These are phyloP conservation scores for Bufo gargarizans DNA, from an alignment of 2,113 vertebrate species.

Conservation along the genomic window DNA sequence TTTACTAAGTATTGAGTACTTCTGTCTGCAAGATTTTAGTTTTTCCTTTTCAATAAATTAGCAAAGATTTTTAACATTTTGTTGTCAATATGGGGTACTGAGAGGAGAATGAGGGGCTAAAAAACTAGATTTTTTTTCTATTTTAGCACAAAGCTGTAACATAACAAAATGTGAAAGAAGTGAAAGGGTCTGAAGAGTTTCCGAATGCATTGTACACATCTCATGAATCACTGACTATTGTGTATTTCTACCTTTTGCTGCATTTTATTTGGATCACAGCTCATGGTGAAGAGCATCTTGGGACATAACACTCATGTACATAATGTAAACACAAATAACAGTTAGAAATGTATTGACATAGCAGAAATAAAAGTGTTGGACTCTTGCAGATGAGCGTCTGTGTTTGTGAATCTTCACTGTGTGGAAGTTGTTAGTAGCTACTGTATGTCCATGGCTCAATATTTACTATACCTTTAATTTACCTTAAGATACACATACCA, in stretches of 20 bases:
- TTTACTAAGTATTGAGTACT: too few species aligned
- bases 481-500: constrained; percentile 73
- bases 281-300: background rate
- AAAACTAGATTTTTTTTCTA: too few species aligned
- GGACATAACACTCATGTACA: constrained; percentile 81
- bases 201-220: background rate
- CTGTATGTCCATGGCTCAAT: constrained; percentile 73
- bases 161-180: too few species aligned
- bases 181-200: too few species aligned
- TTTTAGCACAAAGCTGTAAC: too few species aligned
- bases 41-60: too few species aligned
- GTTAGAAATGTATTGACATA: constrained; percentile 86
- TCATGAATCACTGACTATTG: background rate
- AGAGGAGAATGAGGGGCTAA: too few species aligned
- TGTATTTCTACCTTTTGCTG: constrained; percentile 71
- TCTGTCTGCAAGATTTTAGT: too few species aligned
- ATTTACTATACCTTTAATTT: constrained; percentile 74
- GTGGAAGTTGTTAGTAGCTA: constrained; percentile 82
- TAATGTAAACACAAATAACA: constrained; percentile 83
- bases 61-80: too few species aligned
- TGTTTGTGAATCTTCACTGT: constrained; percentile 78
- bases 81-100: too few species aligned
- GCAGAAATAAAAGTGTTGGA: constrained; percentile 76
- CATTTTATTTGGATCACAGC: constrained; percentile 72
- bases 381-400: constrained; percentile 76